Evolutionary conservation across 2,888 invertebrate species (phyloP).

Genomic region (Aphidius colemani): DNA sequence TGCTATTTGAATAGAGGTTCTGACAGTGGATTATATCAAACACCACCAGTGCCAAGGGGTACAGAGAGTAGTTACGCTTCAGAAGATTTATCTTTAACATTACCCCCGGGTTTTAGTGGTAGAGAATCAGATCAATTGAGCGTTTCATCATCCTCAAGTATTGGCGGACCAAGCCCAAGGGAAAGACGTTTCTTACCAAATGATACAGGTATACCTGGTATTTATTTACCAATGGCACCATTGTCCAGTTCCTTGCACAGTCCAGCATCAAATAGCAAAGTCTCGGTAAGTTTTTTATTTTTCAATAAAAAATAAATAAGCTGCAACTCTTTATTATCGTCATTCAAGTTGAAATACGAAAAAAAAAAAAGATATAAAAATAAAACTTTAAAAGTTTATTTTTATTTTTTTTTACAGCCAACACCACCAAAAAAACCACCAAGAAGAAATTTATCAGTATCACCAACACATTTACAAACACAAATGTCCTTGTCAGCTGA

Average conservation of each 20-base stretch:
- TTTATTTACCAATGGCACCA: conserved; percentile 68
- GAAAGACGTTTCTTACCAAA: conserved; percentile 62
- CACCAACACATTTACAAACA: conserved; percentile 75
- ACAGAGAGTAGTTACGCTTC: conserved; percentile 65
- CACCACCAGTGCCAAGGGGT: conserved; percentile 63
- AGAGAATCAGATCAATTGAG: conserved; percentile 68
- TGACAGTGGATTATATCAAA: conserved; percentile 66
- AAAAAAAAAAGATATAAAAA: not conserved
- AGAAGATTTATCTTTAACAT: conserved; percentile 63
- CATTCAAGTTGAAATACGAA: not conserved
- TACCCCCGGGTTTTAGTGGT: conserved; percentile 59
- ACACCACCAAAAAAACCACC: conserved; percentile 91
- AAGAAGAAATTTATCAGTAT: conserved; percentile 81
- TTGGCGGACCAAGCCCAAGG: conserved; percentile 62
- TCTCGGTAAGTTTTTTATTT: conserved; percentile 61
- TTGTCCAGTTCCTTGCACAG: conserved; percentile 63
- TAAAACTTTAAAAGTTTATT: no score
- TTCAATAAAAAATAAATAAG: not conserved
- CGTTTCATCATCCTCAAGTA: conserved; percentile 67
- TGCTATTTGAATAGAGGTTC: conserved; percentile 62
- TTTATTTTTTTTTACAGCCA: conserved; percentile 64
- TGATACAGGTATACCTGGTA: conserved; percentile 56
- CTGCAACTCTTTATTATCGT: conserved; percentile 8
- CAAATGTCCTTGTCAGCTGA: conserved; percentile 66
- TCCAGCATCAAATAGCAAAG: conserved; percentile 67